Conservation (phyloP, 2,113 vertebrate genomes). For the Corynorhinus townsendii region DNA sequence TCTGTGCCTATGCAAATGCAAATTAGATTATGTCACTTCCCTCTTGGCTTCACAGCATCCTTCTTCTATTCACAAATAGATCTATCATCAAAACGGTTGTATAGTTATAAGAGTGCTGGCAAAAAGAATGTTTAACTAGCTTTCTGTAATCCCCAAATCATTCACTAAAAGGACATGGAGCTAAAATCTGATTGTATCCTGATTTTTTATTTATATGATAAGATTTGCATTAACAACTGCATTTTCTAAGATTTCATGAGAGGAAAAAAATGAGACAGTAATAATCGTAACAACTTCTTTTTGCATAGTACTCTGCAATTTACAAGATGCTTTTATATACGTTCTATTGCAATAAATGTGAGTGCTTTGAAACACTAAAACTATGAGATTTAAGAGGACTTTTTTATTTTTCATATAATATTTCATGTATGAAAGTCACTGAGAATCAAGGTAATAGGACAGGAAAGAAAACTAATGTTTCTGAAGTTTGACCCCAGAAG, state of each 20-base stretch:
- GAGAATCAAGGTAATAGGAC: background rate
- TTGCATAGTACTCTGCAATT: background rate
- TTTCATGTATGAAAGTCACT: background rate
- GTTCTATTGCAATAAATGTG: background rate
- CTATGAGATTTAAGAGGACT: background rate
- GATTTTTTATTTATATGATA: background rate
- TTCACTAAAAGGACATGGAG: background rate
- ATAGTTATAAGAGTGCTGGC: background rate
- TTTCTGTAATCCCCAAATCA: background rate
- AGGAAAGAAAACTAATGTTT: background rate
- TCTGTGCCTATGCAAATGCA: background rate
- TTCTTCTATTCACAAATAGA: background rate
- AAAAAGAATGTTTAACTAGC: background rate
- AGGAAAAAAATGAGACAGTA: background rate
- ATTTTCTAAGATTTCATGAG: background rate
- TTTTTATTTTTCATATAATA: background rate
- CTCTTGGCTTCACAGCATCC: background rate
- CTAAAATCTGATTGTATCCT: background rate
- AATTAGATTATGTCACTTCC: background rate
- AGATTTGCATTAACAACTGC: background rate
- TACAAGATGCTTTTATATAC: background rate
- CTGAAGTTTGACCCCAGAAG: background rate
- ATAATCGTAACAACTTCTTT: background rate
- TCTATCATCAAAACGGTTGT: background rate
- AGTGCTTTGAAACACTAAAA: constrained; percentile 9